These are phyloP conservation scores for Eupithecia abbreviata DNA, from an alignment of 2,888 invertebrate species.

Conservation along the genomic window DNA sequence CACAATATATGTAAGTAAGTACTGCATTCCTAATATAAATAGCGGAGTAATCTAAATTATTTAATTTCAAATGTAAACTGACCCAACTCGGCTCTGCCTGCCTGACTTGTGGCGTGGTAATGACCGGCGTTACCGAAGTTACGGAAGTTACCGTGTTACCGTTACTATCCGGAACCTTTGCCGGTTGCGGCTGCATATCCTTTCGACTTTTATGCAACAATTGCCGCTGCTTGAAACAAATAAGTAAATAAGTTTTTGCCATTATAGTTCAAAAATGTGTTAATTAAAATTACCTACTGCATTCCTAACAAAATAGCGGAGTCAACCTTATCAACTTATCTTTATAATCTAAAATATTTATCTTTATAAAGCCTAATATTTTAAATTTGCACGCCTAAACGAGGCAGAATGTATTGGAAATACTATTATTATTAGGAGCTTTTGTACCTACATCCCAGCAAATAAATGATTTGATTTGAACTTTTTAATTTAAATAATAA, in stretches of 20 bases:
- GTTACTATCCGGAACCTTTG: not conserved
- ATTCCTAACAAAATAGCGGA: too few relatives aligned
- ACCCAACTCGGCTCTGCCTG: conserved; percentile 17
- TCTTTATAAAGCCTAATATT: too few relatives aligned
- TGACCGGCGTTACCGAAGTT: not conserved
- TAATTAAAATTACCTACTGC: too few relatives aligned
- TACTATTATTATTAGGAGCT: too few relatives aligned
- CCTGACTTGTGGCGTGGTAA: not conserved
- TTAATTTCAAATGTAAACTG: not conserved
- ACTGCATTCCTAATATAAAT: not conserved
- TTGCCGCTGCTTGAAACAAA: conserved; percentile 31
- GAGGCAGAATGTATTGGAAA: too few relatives aligned
- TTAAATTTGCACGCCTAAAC: too few relatives aligned
- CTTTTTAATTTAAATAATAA: not conserved
- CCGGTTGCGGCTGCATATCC: conserved; percentile 4
- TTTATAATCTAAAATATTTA: too few relatives aligned
- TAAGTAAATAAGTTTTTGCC: not conserved
- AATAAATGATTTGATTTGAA: not conserved
- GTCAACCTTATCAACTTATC: too few relatives aligned
- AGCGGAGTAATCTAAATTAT: not conserved
- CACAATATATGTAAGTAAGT: too few relatives aligned
- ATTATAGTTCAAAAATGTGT: too few relatives aligned
- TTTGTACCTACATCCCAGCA: too few relatives aligned
- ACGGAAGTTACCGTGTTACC: not conserved
- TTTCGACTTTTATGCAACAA: conserved; percentile 16